Evolutionary conservation across 2,888 invertebrate genomes (phyloP).

Genomic region (Drosophila ezoana): DNA sequence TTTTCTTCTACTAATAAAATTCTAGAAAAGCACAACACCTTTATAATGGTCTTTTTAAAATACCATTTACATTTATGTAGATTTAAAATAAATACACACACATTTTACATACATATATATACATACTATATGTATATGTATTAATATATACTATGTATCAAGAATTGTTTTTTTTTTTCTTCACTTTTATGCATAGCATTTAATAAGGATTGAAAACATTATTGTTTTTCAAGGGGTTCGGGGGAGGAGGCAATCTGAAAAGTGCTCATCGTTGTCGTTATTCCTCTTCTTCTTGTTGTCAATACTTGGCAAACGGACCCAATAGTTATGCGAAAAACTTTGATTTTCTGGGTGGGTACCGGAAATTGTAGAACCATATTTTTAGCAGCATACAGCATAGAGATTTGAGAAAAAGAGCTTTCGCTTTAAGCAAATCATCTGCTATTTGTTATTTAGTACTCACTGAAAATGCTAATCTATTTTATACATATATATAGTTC

Average conservation of each 20-base stretch:
- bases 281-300: slow-evolving; percentile 5
- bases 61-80: slow-evolving; percentile 78
- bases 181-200: slow-evolving; percentile 68
- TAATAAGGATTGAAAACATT: slow-evolving; percentile 61
- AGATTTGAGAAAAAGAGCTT: slow-evolving; percentile 16
- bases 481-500: neutral
- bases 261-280: slow-evolving; percentile 31
- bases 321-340: slow-evolving; percentile 23
- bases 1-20: slow-evolving; percentile 80
- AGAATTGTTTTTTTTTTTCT: slow-evolving; percentile 55
- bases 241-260: slow-evolving; percentile 26
- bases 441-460: slow-evolving; percentile 32
- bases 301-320: slow-evolving; percentile 38
- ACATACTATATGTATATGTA: slow-evolving; percentile 43
- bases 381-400: slow-evolving; percentile 13
- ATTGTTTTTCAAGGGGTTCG: slow-evolving; percentile 36
- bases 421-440: slow-evolving; percentile 46
- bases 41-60: slow-evolving; percentile 84
- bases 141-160: slow-evolving; percentile 61
- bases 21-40: slow-evolving; percentile 84
- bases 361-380: slow-evolving; percentile 44
- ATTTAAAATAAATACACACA: slow-evolving; percentile 75
- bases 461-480: slow-evolving; percentile 62
- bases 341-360: slow-evolving; percentile 38
- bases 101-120: slow-evolving; percentile 65